Conservation (phyloP, 2,113 vertebrate species). For the Gobius niger region DNA sequence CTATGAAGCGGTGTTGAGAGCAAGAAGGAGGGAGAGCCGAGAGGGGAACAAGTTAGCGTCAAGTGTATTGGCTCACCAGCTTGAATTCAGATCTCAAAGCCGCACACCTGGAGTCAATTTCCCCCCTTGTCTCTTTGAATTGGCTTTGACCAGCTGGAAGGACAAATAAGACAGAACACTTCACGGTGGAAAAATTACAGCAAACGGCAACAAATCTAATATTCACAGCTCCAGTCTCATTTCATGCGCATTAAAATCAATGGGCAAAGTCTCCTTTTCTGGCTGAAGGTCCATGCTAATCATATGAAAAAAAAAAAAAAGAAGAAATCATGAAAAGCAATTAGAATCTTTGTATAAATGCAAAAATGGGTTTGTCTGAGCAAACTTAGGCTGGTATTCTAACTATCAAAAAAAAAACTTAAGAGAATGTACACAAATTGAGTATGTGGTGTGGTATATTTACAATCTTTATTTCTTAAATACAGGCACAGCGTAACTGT, state of each 20-base stretch:
- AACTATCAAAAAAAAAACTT: no score
- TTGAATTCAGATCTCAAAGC: constrained; percentile 36
- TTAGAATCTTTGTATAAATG: constrained; percentile 10
- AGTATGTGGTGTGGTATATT: no score
- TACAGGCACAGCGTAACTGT: no score
- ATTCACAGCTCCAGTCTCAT: constrained; percentile 53
- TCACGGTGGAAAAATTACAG: constrained; percentile 36
- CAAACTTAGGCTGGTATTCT: background rate
- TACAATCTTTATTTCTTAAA: no score
- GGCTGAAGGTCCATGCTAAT: background rate
- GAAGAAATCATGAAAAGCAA: constrained; percentile 11
- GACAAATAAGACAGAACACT: constrained; percentile 29
- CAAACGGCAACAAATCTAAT: constrained; percentile 53
- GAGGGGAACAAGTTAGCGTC: constrained; percentile 13
- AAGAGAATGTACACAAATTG: no score
- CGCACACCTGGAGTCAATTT: constrained; percentile 1
- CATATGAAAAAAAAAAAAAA: constrained; percentile 22
- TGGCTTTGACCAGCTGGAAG: constrained; percentile 40
- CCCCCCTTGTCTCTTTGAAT: constrained; percentile 45
- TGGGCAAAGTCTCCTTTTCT: constrained; percentile 15
- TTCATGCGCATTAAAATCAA: constrained; percentile 47
- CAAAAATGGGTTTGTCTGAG: background rate
- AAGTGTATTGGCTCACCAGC: background rate
- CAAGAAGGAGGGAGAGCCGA: background rate
- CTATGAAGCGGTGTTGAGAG: background rate